Base-by-base conservation (phyloP, 2,888 invertebrate genomes). In the Chaetoderma sp. region DNA sequence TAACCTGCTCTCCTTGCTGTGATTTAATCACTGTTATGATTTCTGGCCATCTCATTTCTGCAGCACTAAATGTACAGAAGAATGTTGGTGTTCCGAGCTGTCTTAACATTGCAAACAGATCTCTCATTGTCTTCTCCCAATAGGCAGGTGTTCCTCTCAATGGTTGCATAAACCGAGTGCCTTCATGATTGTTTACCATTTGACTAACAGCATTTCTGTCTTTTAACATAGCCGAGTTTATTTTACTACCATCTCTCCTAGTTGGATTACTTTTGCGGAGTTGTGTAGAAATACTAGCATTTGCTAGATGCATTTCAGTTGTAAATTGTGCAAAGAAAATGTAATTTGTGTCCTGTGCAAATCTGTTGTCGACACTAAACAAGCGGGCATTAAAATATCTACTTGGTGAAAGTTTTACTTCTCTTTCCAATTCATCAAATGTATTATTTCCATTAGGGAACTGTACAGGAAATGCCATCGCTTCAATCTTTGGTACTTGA, bases 21-120 rank as follows among this genome's bases (percentile, higher is more conserved):
- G 18, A 8, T 8, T 6, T 8, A 47, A 72, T 68, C 8, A 63
- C 64, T 60, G 63, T 56, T 10, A 65, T 44, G 49, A 72, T 60
- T 45, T 72, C 70, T 42, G 66, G 49, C 71, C 71, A 71, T 44
- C 67, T 44, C 33, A 52, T 57, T 36, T 71, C 71, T 45, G 61
- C 72, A 28, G 68, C 66, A 10, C 71, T 69, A 44, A 71, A 71
- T 5, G 68, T 66, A 18, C 52, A 47, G 45, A 71, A 71, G 50
- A 60, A 72, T 44, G 72, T 71, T 57, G 67, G 68, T 18, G 63
- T 68, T n/a, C n/a, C n/a, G n/a, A n/a, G n/a, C n/a, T n/a, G n/a
- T n/a, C n/a, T n/a, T n/a, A n/a, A n/a, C n/a, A 13, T 71, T 13
- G 68, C 67, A 55, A 65, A 67, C 1, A 73, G 36, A 63, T 66